Base-by-base conservation (phyloP, 2,797 vertebrate genomes). In the Antennarius maculatus region DNA sequence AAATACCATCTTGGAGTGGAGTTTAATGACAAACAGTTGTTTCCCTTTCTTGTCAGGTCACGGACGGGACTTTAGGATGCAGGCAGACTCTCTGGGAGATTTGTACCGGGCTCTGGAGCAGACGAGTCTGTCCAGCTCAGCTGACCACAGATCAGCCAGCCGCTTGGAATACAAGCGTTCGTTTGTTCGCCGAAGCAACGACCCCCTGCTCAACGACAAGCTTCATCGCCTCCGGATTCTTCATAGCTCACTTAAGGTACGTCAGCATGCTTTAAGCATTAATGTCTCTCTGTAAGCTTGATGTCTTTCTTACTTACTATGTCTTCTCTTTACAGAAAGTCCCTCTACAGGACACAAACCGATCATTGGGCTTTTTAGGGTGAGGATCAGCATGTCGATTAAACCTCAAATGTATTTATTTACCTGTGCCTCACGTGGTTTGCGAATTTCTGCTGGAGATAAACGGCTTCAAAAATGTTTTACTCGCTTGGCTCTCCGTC, bases 221-320 rank as follows among this genome's bases (percentile, higher is more conserved):
- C 95, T 99, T 57, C 97, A 99, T 88, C 95, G 97, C 75, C 93
- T 99, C 73, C 93, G 96, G 80, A 93, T 98, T 89, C 95, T 99
- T 77, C 95, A 97, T 86, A 97, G 96, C 91, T 96, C 97, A 83
- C 96, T 99, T 84, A 98, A 99, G 95, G 97, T 99, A 93, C 80
- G 81, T 63, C n/a, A 27, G 8, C 28, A 15, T 29, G 14, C 50
- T 49, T 39, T 29, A 7, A 18, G 6, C 3, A 9, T 34, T 6
- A 39, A 3, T 31, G 42, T 58, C 16, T 52, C 17, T 31, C 7
- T 12, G 17, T 28, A 17, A 18, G 0, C n/a, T 17, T 23, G 14
- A 56, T 15, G 1, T 50, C 48, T 39, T 34, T 11, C 27, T n/a
- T 39, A 1, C 39, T 72, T 11, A 31, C 41, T 82, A 64, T 15